A percentile compares a stretch with the other conserved stretches of the same genome.
Evolutionary conservation across 2,113 vertebrate genomes (phyloP).

Genomic region (Oryzias celebensis): DNA sequence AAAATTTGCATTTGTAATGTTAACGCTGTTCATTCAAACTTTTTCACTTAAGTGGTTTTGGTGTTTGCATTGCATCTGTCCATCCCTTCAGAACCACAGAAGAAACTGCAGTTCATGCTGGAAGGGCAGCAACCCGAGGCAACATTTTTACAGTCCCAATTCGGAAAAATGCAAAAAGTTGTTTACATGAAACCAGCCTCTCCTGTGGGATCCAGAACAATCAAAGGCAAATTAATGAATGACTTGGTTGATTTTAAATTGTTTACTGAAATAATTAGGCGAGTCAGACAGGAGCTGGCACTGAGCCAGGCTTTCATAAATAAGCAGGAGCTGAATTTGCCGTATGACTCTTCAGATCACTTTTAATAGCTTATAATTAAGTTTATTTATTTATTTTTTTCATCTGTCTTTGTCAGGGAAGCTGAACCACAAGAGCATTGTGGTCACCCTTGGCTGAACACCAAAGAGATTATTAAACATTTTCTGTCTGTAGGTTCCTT

Average conservation of each 20-base stretch:
- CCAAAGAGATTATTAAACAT: too few species aligned
- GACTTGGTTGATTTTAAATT: constrained; percentile 28
- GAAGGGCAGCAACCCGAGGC: constrained; percentile 3
- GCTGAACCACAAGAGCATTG: not conserved
- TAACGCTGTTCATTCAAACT: too few species aligned
- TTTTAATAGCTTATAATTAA: constrained; percentile 17
- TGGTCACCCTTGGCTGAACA: not conserved
- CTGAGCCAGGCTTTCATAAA: constrained; percentile 1
- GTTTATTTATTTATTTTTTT: constrained; percentile 14
- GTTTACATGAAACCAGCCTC: constrained; percentile 23
- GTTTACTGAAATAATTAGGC: constrained; percentile 40
- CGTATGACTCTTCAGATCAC: constrained; percentile 12
- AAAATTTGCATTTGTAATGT: too few species aligned
- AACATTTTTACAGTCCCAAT: constrained; percentile 5
- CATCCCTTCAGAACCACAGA: too few species aligned
- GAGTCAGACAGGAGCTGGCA: constrained; percentile 23
- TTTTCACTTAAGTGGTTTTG: too few species aligned
- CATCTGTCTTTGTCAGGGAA: not conserved
- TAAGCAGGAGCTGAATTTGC: constrained; percentile 16
- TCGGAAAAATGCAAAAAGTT: constrained; percentile 3
- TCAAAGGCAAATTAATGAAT: constrained; percentile 20
- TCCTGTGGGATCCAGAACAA: constrained; percentile 11
- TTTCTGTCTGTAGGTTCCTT: not conserved
- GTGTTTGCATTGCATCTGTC: too few species aligned
- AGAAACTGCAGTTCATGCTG: not conserved